A percentile compares a stretch with the other conserved stretches of the same genome.
Evolutionary conservation across 2,888 invertebrate genomes (phyloP).

Genomic region (Epiblema foenella): DNA sequence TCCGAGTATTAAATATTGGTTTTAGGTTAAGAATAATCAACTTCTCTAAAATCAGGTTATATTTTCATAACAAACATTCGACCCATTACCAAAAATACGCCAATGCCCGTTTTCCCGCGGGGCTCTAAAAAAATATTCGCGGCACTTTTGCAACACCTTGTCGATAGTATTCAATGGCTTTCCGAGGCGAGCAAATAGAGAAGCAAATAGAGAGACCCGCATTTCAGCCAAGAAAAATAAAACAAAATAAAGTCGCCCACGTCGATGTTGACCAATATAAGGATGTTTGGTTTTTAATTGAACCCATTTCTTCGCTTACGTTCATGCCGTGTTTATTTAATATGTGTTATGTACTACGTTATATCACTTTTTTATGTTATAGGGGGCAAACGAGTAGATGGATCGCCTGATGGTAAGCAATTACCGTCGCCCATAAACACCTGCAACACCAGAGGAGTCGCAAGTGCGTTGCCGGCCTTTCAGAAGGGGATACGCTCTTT

Average conservation of each 20-base stretch:
- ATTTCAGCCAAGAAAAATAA: conserved; percentile 35
- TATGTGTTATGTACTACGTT: background rate
- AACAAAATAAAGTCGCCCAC: conserved; percentile 21
- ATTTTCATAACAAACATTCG: conserved; percentile 15
- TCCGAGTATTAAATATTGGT: too few species aligned
- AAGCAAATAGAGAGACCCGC: too few species aligned
- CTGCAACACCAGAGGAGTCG: too few species aligned
- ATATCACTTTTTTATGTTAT: background rate
- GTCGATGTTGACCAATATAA: conserved; percentile 24
- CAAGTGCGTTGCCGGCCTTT: too few species aligned
- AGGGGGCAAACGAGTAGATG: too few species aligned
- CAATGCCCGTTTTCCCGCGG: background rate
- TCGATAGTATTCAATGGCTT: conserved; percentile 33
- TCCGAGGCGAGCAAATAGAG: conserved; percentile 31
- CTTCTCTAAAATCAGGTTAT: conserved; percentile 15
- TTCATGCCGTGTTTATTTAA: background rate
- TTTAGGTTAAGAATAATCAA: background rate
- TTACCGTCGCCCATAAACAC: too few species aligned
- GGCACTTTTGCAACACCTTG: conserved; percentile 17
- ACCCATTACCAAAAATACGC: conserved; percentile 11
- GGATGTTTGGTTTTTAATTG: conserved; percentile 21
- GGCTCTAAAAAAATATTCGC: conserved; percentile 22
- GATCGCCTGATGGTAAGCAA: too few species aligned
- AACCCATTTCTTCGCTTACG: too few species aligned
- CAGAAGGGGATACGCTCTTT: too few species aligned